Evolutionary conservation across 2,888 invertebrate genomes (phyloP).

Genomic region (Euzetes globulus): DNA sequence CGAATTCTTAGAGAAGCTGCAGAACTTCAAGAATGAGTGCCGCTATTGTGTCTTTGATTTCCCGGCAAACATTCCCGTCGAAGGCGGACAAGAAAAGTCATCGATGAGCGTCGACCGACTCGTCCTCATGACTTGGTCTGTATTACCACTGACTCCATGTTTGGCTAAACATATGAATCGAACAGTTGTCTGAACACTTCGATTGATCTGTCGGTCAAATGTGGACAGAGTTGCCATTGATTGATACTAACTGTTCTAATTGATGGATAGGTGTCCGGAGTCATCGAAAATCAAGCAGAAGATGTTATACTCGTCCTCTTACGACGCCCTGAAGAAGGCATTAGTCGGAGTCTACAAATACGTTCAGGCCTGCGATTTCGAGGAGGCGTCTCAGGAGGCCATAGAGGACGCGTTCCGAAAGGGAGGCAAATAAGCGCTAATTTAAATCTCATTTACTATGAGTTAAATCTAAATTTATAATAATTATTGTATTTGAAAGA

Average conservation of each 20-base stretch:
- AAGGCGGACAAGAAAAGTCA: slow-evolving; percentile 41
- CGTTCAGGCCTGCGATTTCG: slow-evolving; percentile 59
- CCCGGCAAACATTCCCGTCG: slow-evolving; percentile 43
- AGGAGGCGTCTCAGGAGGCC: slow-evolving; percentile 45
- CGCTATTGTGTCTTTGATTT: slow-evolving; percentile 97
- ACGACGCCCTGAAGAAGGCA: slow-evolving; percentile 94
- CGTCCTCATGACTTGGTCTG: slow-evolving; percentile 85
- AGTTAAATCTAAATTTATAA: slow-evolving; percentile 16
- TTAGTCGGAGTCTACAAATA: slow-evolving; percentile 94
- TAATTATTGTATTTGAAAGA: slow-evolving; percentile 3
- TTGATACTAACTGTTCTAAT: neutral
- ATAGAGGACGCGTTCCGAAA: slow-evolving; percentile 43
- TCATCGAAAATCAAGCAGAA: slow-evolving; percentile 82
- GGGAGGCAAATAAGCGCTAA: slow-evolving; percentile 38
- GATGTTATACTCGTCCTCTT: slow-evolving; percentile 81
- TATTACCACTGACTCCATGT: no score
- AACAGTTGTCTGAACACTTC: no score
- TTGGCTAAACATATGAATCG: no score
- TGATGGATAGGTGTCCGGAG: slow-evolving; percentile 69
- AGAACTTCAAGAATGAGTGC: slow-evolving; percentile 78
- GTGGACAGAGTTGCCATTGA: neutral
- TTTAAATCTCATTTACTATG: neutral
- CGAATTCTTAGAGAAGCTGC: slow-evolving; percentile 84
- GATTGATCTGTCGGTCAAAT: no score
- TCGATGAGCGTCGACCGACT: slow-evolving; percentile 43